A percentile compares a stretch with the other conserved stretches of the same genome.
phyloP scores from a whole-genome alignment of 2,797 vertebrate genomes.

The Acipenser ruthenus region DNA sequence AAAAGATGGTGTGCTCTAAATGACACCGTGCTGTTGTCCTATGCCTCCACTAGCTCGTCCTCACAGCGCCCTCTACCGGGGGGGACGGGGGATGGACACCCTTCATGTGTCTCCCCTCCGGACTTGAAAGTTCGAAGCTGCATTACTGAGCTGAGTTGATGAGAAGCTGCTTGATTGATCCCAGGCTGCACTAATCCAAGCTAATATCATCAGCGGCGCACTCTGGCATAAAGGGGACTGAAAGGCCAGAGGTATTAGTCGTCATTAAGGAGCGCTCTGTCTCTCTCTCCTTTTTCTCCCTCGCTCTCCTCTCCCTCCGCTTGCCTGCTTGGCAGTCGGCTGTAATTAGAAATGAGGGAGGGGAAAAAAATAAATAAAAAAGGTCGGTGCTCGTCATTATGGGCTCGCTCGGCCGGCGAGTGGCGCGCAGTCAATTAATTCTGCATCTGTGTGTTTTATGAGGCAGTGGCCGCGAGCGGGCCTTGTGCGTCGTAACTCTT shows the following conservation, averaged over 20 bases:
- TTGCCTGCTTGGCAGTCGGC: constrained; percentile 39
- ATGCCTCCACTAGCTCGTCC: too few relatives aligned
- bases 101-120: constrained; percentile 6
- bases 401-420: constrained; percentile 76
- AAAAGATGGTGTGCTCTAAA: too few relatives aligned
- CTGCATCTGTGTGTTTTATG: constrained; percentile 98
- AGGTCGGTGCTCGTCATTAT: constrained; percentile 84
- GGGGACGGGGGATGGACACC: neutral
- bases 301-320: neutral
- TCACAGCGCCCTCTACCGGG: neutral
- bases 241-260: constrained; percentile 48
- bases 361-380: constrained; percentile 51
- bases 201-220: neutral
- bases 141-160: neutral
- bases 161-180: neutral
- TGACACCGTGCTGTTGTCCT: too few relatives aligned
- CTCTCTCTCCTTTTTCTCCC: constrained; percentile 18
- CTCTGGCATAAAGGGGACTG: constrained; percentile 26
- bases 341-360: constrained; percentile 80
- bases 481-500: constrained; percentile 77
- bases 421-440: constrained; percentile 96
- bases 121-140: neutral
- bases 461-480: constrained; percentile 63
- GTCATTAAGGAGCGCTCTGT: constrained; percentile 52
- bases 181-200: neutral